Percentiles rank a stretch among this genome's conserved stretches.
These are phyloP conservation scores for Cremastinae sp. DNA, from an alignment of 2,888 invertebrate genomes.

Conservation along the genomic window DNA sequence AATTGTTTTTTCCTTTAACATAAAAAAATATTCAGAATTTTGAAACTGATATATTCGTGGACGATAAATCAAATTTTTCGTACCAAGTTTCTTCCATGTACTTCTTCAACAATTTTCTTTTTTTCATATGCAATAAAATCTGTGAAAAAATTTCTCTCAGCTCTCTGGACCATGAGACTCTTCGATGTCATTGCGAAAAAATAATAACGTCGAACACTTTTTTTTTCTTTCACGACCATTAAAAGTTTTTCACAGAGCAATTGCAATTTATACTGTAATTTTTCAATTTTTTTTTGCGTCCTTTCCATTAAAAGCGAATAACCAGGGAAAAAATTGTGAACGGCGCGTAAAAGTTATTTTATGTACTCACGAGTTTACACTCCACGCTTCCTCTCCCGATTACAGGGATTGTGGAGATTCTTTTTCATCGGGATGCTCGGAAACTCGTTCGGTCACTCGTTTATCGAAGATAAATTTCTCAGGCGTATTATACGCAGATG, in stretches of 20 bases:
- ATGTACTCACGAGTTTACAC: constrained; percentile 22
- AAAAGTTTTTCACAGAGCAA: no score
- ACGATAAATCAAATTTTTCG: no score
- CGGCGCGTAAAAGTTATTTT: constrained; percentile 22
- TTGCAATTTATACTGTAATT: not conserved
- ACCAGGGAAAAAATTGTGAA: constrained; percentile 23
- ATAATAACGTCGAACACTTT: not conserved
- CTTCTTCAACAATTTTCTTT: no score
- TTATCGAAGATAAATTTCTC: constrained; percentile 32
- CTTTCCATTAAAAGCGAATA: constrained; percentile 33
- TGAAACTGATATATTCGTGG: no score
- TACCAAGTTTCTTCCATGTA: no score
- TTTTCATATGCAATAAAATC: no score
- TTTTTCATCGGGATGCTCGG: constrained; percentile 33
- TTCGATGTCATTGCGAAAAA: no score
- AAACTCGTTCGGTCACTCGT: constrained; percentile 53
- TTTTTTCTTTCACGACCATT: constrained; percentile 2
- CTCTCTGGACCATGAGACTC: no score
- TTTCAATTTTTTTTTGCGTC: constrained; percentile 8
- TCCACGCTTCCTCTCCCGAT: constrained; percentile 11
- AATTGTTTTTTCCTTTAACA: no score
- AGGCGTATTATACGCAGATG: constrained; percentile 12
- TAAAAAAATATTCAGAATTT: no score
- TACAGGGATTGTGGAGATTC: constrained; percentile 35
- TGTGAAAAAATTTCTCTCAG: no score